Conservation (phyloP, 2,888 invertebrate species). For the Incurvaria masculella region DNA sequence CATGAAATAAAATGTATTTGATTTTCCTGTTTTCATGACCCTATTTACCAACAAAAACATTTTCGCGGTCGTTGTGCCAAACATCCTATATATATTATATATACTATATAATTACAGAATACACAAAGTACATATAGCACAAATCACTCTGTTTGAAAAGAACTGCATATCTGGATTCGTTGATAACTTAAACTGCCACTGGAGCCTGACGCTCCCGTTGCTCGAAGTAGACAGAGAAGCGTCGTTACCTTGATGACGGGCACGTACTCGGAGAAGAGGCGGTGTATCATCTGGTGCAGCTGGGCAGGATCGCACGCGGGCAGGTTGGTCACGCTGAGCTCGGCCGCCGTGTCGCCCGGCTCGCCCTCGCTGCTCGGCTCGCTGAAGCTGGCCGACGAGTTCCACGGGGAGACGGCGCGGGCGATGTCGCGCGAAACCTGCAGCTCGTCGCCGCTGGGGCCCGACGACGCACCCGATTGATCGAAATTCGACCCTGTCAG, state of each 20-base stretch:
- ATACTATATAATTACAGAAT: too few species aligned
- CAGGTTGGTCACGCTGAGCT: constrained; percentile 43
- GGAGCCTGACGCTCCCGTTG: background rate
- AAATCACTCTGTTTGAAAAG: too few species aligned
- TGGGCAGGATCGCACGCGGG: constrained; percentile 36
- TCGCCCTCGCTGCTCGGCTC: constrained; percentile 40
- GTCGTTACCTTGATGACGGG: constrained; percentile 26
- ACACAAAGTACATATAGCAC: too few species aligned
- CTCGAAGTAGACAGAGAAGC: background rate
- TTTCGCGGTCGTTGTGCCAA: too few species aligned
- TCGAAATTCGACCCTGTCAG: constrained; percentile 37
- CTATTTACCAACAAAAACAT: too few species aligned
- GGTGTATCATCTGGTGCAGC: constrained; percentile 37
- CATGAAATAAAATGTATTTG: too few species aligned
- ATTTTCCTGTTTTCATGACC: too few species aligned
- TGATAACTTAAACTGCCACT: too few species aligned
- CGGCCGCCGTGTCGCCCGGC: constrained; percentile 25
- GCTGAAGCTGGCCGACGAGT: constrained; percentile 42
- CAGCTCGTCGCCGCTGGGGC: constrained; percentile 38
- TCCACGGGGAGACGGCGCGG: constrained; percentile 46
- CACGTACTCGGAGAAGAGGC: constrained; percentile 40
- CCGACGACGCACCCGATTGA: constrained; percentile 43
- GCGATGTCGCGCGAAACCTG: constrained; percentile 26
- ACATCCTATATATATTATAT: too few species aligned
- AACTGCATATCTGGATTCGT: too few species aligned